A percentile compares a stretch with the other conserved stretches of the same genome.
These are phyloP conservation scores for Drosophila pallidifrons DNA, from an alignment of 1,140 invertebrate genomes.

Conservation along the genomic window DNA sequence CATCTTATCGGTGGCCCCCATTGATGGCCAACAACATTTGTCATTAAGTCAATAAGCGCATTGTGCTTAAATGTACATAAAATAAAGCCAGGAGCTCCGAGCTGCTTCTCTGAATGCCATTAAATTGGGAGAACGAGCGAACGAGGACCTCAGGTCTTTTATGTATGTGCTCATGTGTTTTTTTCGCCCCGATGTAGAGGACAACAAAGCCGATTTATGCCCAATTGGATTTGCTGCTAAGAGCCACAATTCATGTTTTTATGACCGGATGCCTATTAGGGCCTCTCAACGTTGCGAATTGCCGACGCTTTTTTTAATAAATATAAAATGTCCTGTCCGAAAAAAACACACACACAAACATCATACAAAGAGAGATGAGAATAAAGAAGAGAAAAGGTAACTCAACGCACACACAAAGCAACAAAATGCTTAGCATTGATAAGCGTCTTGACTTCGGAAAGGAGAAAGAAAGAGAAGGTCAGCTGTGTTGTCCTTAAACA, in stretches of 20 bases:
- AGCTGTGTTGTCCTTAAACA: conserved; percentile 42
- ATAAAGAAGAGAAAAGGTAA: conserved; percentile 60
- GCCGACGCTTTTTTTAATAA: conserved; percentile 69
- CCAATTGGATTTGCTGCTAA: conserved; percentile 83
- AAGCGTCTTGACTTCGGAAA: conserved; percentile 33
- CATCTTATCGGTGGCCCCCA: conserved; percentile 21
- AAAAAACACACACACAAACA: background rate
- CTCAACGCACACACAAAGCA: conserved; percentile 45
- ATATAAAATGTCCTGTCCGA: conserved; percentile 73
- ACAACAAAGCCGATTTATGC: conserved; percentile 81
- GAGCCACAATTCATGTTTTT: conserved; percentile 83
- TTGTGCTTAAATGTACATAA: conserved; percentile 82
- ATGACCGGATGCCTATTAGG: conserved; percentile 80
- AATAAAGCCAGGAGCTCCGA: conserved; percentile 56
- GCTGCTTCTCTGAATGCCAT: conserved; percentile 17
- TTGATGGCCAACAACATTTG: conserved; percentile 72
- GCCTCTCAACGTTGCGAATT: conserved; percentile 44
- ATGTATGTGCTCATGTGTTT: conserved; percentile 57
- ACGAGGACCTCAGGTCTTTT: conserved; percentile 30
- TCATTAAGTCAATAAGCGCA: conserved; percentile 83
- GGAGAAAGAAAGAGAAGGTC: conserved; percentile 26
- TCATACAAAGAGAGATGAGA: conserved; percentile 4
- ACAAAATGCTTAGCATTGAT: conserved; percentile 65
- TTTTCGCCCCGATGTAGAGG: background rate
- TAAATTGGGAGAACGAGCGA: conserved; percentile 23